phyloP scores from a whole-genome alignment of 1,140 invertebrate genomes.

The Bacillus rossius region DNA sequence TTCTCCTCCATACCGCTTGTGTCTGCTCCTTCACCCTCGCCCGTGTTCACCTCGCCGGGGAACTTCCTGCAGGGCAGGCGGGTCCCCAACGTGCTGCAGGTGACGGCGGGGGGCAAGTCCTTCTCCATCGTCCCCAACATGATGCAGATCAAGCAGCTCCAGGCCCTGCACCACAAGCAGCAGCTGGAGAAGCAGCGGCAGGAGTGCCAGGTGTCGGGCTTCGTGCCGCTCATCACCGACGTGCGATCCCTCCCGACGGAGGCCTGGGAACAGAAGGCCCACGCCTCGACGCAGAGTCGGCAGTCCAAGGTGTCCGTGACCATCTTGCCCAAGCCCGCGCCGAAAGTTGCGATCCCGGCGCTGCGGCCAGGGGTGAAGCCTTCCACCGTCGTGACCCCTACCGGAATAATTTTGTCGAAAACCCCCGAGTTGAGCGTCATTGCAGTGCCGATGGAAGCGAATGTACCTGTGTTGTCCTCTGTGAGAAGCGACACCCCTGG shows the following conservation, averaged over 20 bases:
- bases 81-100: slow-evolving; percentile 9
- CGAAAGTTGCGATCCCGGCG: background rate
- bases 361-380: background rate
- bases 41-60: background rate
- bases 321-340: slow-evolving; percentile 4
- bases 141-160: background rate
- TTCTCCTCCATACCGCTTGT: too few relatives aligned
- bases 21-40: background rate
- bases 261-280: background rate
- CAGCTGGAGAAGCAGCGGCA: background rate
- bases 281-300: background rate
- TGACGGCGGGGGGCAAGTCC: slow-evolving; percentile 2
- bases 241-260: slow-evolving; percentile 32
- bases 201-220: slow-evolving; percentile 32
- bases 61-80: background rate
- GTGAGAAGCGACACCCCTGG: too few relatives aligned
- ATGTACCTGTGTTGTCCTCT: too few relatives aligned
- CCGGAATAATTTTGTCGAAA: slow-evolving; percentile 12
- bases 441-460: background rate
- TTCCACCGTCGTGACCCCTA: slow-evolving; percentile 12
- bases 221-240: slow-evolving; percentile 45
- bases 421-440: slow-evolving; percentile 13
- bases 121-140: slow-evolving; percentile 1
- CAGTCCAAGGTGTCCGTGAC: slow-evolving; percentile 10
- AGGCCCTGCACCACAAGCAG: slow-evolving; percentile 7